These are phyloP conservation scores for Gadus macrocephalus DNA, from an alignment of 2,113 vertebrate genomes.

Conservation along the genomic window DNA sequence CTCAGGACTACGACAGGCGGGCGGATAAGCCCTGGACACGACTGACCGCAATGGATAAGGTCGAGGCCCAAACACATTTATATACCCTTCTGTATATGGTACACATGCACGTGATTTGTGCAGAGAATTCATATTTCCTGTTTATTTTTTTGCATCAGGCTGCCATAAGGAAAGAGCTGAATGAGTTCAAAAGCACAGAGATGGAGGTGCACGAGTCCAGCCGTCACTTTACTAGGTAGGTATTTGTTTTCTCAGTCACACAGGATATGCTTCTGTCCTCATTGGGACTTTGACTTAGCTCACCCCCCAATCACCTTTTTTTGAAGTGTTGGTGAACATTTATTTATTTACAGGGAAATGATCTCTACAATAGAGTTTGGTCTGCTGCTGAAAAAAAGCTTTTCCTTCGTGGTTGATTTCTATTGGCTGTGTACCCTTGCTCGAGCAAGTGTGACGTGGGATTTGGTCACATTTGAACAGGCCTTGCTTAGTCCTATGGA, in stretches of 20 bases:
- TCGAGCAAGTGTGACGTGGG: too few relatives aligned
- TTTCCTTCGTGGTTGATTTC: too few relatives aligned
- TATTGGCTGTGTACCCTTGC: too few relatives aligned
- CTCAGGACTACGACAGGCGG: conserved; percentile 95
- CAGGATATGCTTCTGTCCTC: background rate
- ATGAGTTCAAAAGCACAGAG: conserved; percentile 99
- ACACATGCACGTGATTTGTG: background rate
- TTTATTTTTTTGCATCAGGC: conserved; percentile 73
- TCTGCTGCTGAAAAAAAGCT: too few relatives aligned
- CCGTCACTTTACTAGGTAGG: conserved; percentile 94
- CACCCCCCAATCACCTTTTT: too few relatives aligned
- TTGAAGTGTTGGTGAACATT: too few relatives aligned
- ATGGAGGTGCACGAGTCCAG: conserved; percentile 99
- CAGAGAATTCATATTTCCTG: background rate
- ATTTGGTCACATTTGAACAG: too few relatives aligned
- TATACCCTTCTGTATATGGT: background rate
- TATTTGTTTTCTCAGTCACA: background rate
- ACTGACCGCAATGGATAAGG: conserved; percentile 94
- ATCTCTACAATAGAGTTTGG: too few relatives aligned
- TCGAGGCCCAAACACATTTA: conserved; percentile 35
- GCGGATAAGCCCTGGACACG: conserved; percentile 98
- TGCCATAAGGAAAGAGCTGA: conserved; percentile 97
- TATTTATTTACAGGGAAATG: too few relatives aligned
- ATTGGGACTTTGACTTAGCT: background rate
- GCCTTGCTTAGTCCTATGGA: too few relatives aligned